Evolutionary conservation across 2,797 vertebrate species (phyloP), one percentile per base, ranked within the genome.

Genomic region (Trachurus trachurus): DNA sequence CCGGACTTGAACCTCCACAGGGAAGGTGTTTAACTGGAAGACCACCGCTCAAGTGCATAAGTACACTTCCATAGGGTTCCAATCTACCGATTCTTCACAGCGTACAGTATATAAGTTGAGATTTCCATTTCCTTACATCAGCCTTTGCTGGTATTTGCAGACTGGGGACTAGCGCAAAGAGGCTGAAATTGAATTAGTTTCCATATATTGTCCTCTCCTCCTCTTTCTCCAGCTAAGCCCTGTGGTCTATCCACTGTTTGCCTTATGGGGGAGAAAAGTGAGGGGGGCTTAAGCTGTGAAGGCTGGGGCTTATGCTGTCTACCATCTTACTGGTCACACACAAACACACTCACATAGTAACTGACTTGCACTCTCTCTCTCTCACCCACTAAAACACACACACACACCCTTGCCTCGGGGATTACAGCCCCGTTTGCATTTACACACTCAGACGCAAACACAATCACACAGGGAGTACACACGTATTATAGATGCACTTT

Each of bases 171-270:
- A 17, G 83, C 13, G 82, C 89, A 90, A 89, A 92, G 79, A 86
- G 83, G 80, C 90, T 87, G 89, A 88, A 93, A 93, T 94, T 94
- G 92, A 94, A 94, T 94, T 94, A 91, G 88, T 93, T 94, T 94
- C 92, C 94, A 94, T 93, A 93, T 90, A 94, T 94, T 93, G 91
- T 93, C 88, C 82, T 92, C 83, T 84, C 76, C 85, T 89, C 84
- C 82, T 92, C 88, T 89, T 86, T 89, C 84, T 78, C 76, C 80
- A 44, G 80, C 91, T 93, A 92, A 94, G 92, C 92, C 91, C 83
- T 89, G 89, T 83, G 92, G 90, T 92, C 85, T 90, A 91, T 90
- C 89, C 90, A 91, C 88, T 93, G 91, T 93, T 94, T 93, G 90
- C 90, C 89, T 94, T 91, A 89, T 88, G 89, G 88, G 87, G 89